These are phyloP conservation scores for Eristalinus aeneus DNA, from an alignment of 2,888 invertebrate species.

Conservation along the genomic window DNA sequence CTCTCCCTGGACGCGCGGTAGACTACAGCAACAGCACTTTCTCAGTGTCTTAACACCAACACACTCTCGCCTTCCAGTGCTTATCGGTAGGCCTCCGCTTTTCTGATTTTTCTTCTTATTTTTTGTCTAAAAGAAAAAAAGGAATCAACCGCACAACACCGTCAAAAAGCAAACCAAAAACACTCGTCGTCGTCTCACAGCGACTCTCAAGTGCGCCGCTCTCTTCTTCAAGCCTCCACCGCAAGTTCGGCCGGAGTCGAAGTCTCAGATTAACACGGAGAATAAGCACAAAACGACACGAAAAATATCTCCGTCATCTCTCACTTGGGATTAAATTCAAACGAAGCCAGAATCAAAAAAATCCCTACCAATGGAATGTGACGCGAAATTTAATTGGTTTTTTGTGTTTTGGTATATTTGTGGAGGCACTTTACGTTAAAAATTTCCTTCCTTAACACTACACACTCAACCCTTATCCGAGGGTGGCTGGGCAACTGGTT, in stretches of 20 bases:
- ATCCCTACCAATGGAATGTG: conserved; percentile 46
- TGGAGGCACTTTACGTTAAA: not conserved
- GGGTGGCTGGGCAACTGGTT: conserved; percentile 37
- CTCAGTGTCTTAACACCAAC: conserved; percentile 36
- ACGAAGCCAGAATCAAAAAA: conserved; percentile 15
- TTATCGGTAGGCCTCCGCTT: conserved; percentile 11
- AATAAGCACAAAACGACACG: conserved; percentile 50
- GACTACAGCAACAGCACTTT: conserved; percentile 45
- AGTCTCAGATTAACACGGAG: conserved; percentile 37
- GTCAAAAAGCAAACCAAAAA: conserved; percentile 8
- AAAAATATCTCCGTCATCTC: conserved; percentile 35
- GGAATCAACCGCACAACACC: conserved; percentile 13
- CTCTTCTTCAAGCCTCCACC: conserved; percentile 24
- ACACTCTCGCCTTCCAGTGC: not conserved
- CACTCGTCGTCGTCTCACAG: not conserved
- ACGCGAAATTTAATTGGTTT: conserved; percentile 29
- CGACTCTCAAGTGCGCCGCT: conserved; percentile 32
- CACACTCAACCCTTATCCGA: conserved; percentile 31
- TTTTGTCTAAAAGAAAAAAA: conserved; percentile 1
- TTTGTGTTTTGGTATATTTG: conserved; percentile 15
- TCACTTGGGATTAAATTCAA: conserved; percentile 33
- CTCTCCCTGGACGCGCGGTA: conserved; percentile 24
- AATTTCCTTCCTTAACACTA: conserved; percentile 11
- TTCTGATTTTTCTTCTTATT: conserved; percentile 16
- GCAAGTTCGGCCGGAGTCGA: not conserved